Evolutionary conservation across 2,113 vertebrate genomes (phyloP), one percentile per base, ranked within the genome.

Genomic region (Dascyllus trimaculatus): DNA sequence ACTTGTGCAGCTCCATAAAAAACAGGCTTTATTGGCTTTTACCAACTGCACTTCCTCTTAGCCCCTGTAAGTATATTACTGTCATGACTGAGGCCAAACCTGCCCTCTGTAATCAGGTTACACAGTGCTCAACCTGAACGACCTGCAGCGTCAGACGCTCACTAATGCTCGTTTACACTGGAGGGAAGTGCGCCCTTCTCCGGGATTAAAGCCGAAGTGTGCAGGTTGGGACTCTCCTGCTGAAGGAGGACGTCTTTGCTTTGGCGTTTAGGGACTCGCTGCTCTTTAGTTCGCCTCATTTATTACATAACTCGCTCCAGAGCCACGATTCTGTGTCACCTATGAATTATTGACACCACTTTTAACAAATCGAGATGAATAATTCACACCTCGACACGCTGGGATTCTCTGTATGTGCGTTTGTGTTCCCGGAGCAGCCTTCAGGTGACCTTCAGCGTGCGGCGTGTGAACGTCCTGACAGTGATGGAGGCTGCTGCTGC

Each of bases 1-100:
- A 56, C 35, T 51, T 35, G 54, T n/a, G 68, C 0, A 9, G 38
- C 73, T 81, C 43, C 29, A 46, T 54, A 70, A 35, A 78, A 62
- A 78, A 63, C 46, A 65, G 65, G 38, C 66, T 67, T 82, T 63
- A 75, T 40, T 71, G 76, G 52, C 71, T 89, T 82, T 88, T 85
- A 80, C 61, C 59, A 53, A 83, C 87, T 80, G 9, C 51, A 29
- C 56, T 73, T n/a, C n/a, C n/a, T n/a, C n/a, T n/a, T n/a, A n/a
- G n/a, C n/a, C 46, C n/a, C 52, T 45, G 75, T 88, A 88, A 92
- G 71, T 89, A n/a, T 54, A 79, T 92, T 91, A 90, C 62, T 61
- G 89, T 51, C 63, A 53, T 17, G 79, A 51, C 75, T 67, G 64
- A 24, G 75, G 78, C 80, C 81, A 51, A 63, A 74, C 29, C 59